A percentile compares a stretch with the other conserved stretches of the same genome.
These are phyloP conservation scores for Chloroceryle inda DNA, from an alignment of 2,797 vertebrate species.

Conservation along the genomic window DNA sequence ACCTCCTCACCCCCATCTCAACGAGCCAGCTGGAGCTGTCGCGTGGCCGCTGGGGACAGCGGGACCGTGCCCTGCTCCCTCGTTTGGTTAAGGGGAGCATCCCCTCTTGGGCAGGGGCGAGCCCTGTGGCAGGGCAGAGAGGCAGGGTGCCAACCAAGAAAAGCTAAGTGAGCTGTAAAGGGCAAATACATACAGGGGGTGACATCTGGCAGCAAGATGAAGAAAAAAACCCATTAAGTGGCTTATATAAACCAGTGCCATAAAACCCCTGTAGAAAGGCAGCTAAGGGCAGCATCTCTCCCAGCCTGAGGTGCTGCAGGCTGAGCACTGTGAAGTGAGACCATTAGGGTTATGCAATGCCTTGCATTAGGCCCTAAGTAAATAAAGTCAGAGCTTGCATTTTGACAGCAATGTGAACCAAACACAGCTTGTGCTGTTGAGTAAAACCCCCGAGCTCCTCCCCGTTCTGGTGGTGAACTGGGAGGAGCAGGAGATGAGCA, in stretches of 20 bases:
- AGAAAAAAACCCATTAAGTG: neutral
- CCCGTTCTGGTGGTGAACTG: rapidly evolving
- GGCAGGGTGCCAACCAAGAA: neutral
- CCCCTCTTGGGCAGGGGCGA: neutral
- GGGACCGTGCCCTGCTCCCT: neutral
- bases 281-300: neutral
- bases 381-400: neutral
- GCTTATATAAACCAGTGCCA: conserved; percentile 28
- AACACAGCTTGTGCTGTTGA: neutral
- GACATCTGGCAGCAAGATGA: neutral
- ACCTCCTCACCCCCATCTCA: neutral
- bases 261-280: neutral
- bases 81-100: neutral
- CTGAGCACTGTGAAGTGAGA: neutral
- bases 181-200: neutral
- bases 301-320: neutral
- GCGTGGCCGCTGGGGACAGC: neutral
- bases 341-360: conserved; percentile 1
- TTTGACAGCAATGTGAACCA: neutral
- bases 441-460: neutral
- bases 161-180: neutral
- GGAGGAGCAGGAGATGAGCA: neutral
- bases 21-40: rapidly evolving
- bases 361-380: neutral
- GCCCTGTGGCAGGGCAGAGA: neutral